Evolutionary conservation across 2,113 vertebrate genomes (phyloP), one percentile per base, ranked within the genome.

Genomic region (Eretmochelys imbricata): DNA sequence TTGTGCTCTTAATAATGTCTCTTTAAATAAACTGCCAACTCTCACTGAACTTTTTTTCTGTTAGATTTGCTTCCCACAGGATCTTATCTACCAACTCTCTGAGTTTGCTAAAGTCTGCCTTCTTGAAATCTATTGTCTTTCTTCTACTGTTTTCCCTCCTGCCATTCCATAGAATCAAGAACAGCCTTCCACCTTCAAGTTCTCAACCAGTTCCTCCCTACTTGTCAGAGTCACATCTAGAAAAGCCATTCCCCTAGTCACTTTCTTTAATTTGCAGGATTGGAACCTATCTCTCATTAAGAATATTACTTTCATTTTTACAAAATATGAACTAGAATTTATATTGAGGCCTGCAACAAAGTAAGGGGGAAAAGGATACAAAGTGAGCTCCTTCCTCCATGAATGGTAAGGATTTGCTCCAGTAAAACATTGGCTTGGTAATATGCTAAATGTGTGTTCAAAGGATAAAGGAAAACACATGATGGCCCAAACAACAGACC

Each of bases 341-440:
- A 72, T 35, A 42, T 38, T n/a, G 48, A 0, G 72, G 38, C 46
- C 53, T 76, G 80, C 75, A 80, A 54, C 2, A 16, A 78, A 78
- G 0, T 55, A 79, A 1, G 13, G 0, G 0, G 81, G 27, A 9
- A 87, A 38, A 65, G 81, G 86, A 82, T 0, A 17, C 65, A 87
- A 84, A 81, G 48, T 84, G 48, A 90, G 78, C 4, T 25, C 42
- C 35, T 91, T 91, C 76, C 79, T 3, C 54, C 19, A 49, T 80
- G 51, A 69, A 93, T 38, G 90, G 80, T 82, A 55, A 7, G 51
- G 76, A 27, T 16, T 76, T 76, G 72, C 38, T 38, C 10, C 24
- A 25, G 24, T 46, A 76, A 76, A 22, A 46, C 38, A 76, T 3
- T 76, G 72, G 22, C 10, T 19, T 78, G 85, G 89, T 87, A 96